A percentile compares a stretch with the other conserved stretches of the same genome.
Conservation (phyloP, 2,888 invertebrate species). For the Meloe dianella region DNA sequence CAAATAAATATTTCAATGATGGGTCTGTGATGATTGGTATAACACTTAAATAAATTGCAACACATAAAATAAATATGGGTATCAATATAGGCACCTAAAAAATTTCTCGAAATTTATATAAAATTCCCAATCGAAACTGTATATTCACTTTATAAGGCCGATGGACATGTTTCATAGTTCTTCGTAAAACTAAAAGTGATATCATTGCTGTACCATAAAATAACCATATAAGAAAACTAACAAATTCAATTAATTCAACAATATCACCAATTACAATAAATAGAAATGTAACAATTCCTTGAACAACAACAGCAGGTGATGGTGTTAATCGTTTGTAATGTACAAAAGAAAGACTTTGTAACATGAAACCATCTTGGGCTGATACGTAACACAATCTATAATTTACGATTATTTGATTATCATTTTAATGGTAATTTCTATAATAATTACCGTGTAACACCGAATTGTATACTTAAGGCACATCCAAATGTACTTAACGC, state of each 20-base stretch:
- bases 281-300: constrained; percentile 74
- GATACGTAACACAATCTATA: constrained; percentile 81
- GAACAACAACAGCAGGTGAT: constrained; percentile 80
- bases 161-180: constrained; percentile 69
- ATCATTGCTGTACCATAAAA: constrained; percentile 86
- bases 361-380: constrained; percentile 80
- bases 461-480: constrained; percentile 78
- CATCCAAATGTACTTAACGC: constrained; percentile 81
- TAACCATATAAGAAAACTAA: constrained; percentile 87
- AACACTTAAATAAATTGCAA: constrained; percentile 75
- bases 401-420: constrained; percentile 25
- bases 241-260: constrained; percentile 79
- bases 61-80: constrained; percentile 73
- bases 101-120: no score
- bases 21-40: constrained; percentile 79
- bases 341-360: constrained; percentile 79
- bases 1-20: constrained; percentile 77
- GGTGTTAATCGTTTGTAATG: constrained; percentile 77
- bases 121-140: constrained; percentile 15
- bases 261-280: constrained; percentile 79
- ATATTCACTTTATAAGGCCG: constrained; percentile 72
- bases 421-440: constrained; percentile 16
- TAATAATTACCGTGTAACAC: constrained; percentile 67
- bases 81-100: constrained; percentile 71
- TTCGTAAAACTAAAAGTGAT: constrained; percentile 75